Evolutionary conservation across 2,113 vertebrate species (phyloP).

Genomic region (Rana temporaria): DNA sequence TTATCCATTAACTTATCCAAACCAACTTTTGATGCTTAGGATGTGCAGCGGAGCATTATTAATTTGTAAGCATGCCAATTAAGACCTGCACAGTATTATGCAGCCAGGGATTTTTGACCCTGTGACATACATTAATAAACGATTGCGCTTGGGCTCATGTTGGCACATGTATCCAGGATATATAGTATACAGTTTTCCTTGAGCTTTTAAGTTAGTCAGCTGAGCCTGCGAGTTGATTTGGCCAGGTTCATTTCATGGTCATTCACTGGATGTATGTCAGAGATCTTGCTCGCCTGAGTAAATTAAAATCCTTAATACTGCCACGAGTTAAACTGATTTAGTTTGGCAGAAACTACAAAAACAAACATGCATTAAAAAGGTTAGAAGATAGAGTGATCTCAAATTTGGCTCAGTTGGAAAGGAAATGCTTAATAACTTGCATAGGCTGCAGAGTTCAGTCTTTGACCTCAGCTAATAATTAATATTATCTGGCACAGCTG

Average conservation of each 20-base stretch:
- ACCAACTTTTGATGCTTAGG: too few species aligned
- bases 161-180: too few species aligned
- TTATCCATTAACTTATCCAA: too few species aligned
- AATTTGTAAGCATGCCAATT: too few species aligned
- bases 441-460: constrained; percentile 46
- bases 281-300: constrained; percentile 56
- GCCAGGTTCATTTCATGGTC: constrained; percentile 50
- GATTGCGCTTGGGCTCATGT: too few species aligned
- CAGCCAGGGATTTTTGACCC: too few species aligned
- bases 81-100: too few species aligned
- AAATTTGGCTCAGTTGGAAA: constrained; percentile 66
- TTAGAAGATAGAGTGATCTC: constrained; percentile 64
- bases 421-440: constrained; percentile 74
- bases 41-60: too few species aligned
- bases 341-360: constrained; percentile 73
- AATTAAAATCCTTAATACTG: constrained; percentile 60
- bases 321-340: constrained; percentile 71
- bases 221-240: background rate
- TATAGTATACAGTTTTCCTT: background rate
- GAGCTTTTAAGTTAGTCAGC: background rate
- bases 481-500: constrained; percentile 62
- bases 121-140: too few species aligned
- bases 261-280: constrained; percentile 65
- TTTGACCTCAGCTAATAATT: constrained; percentile 55
- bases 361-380: constrained; percentile 69